Conservation (phyloP, 2,113 vertebrate genomes). For the Gymnocephalus cernua region DNA sequence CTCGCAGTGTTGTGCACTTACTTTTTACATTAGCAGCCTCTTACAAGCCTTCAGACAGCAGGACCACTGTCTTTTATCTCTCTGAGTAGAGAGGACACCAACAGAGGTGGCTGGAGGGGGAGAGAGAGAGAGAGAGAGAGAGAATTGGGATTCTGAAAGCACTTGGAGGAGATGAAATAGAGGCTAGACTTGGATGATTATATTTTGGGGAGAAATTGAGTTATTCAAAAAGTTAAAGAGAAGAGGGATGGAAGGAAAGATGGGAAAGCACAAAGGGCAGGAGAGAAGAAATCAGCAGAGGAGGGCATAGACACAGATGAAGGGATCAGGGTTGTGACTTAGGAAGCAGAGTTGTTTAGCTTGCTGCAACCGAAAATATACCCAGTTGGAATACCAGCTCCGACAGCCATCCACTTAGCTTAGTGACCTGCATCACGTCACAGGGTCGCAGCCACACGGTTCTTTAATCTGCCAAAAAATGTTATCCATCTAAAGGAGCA, state of each 20-base stretch:
- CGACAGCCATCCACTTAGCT: conserved; percentile 67
- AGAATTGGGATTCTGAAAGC: conserved; percentile 29
- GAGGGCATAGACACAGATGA: not conserved
- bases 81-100: conserved; percentile 58
- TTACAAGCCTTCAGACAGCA: conserved; percentile 56
- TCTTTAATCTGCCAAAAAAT: conserved; percentile 49
- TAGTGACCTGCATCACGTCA: conserved; percentile 56
- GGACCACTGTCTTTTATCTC: conserved; percentile 63
- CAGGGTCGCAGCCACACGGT: conserved; percentile 20
- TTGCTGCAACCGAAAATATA: not conserved
- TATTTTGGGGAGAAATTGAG: conserved; percentile 23
- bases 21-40: conserved; percentile 58
- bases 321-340: conserved; percentile 13
- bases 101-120: conserved; percentile 41
- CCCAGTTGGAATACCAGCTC: conserved; percentile 53
- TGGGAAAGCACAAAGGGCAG: conserved; percentile 3
- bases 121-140: conserved; percentile 13
- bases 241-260: conserved; percentile 10
- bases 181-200: not conserved
- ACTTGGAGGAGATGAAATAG: conserved; percentile 12
- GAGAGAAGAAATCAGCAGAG: conserved; percentile 18
- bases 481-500: not conserved
- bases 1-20: conserved; percentile 21
- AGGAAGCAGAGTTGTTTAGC: conserved; percentile 35
- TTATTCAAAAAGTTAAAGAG: conserved; percentile 7